Evolutionary conservation across 92 coral and sea anemone genomes (phyloP).

Genomic region (Metridium senile): DNA sequence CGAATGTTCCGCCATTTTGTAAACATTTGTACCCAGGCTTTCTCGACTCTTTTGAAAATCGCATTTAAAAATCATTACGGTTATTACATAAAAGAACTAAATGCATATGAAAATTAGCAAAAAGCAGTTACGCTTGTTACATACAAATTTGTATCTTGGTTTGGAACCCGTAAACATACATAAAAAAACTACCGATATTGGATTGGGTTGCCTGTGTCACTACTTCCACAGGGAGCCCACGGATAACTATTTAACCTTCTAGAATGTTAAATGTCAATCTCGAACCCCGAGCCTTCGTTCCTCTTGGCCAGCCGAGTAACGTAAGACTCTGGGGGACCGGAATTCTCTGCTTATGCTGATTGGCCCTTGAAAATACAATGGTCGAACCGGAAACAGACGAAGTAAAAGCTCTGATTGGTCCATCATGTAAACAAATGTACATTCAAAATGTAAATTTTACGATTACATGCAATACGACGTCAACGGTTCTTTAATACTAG

Average conservation of each 20-base stretch:
- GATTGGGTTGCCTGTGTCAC: background rate
- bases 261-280: too few relatives aligned
- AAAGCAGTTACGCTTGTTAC: background rate
- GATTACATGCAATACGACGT: too few relatives aligned
- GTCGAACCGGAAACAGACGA: too few relatives aligned
- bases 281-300: background rate
- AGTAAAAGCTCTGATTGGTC: too few relatives aligned
- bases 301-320: too few relatives aligned
- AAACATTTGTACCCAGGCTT: conserved; percentile 20
- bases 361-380: too few relatives aligned
- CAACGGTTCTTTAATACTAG: too few relatives aligned
- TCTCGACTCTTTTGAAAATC: background rate
- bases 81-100: background rate
- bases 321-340: too few relatives aligned
- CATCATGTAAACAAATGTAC: too few relatives aligned
- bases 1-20: conserved; percentile 29
- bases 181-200: background rate
- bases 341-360: too few relatives aligned
- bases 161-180: background rate
- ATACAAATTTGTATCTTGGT: too few relatives aligned
- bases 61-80: background rate
- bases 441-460: too few relatives aligned
- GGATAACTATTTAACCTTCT: background rate
- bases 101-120: background rate
- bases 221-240: background rate